phyloP scores from a whole-genome alignment of 23 tunicate genomes.

The Styela clava region DNA sequence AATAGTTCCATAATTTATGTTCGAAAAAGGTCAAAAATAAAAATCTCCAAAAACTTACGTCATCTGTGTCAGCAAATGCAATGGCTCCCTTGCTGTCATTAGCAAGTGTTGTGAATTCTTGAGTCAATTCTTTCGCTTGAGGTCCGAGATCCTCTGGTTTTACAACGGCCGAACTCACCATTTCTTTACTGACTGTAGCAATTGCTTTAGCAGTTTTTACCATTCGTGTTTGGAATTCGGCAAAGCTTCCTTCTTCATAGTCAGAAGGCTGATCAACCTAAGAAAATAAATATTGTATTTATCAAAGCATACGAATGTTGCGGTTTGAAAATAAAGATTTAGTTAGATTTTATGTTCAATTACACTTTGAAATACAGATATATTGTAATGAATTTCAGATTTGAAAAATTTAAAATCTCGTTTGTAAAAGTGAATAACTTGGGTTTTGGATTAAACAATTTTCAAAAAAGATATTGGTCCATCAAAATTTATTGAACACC shows the following conservation, averaged over 20 bases:
- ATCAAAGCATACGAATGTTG: too few species aligned
- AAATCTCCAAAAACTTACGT: conserved; percentile 33
- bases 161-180: conserved; percentile 74
- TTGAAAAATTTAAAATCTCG: too few species aligned
- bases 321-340: too few species aligned
- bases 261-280: conserved; percentile 19
- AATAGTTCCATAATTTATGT: too few species aligned
- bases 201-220: conserved; percentile 70
- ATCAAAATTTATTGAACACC: too few species aligned
- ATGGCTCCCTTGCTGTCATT: conserved; percentile 63
- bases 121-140: conserved; percentile 71
- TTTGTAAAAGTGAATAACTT: too few species aligned
- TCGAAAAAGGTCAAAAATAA: too few species aligned
- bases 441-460: too few species aligned
- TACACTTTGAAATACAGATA: too few species aligned
- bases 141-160: conserved; percentile 69
- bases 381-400: too few species aligned
- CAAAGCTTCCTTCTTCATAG: conserved; percentile 69
- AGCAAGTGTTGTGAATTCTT: conserved; percentile 61
- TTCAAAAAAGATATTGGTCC: too few species aligned
- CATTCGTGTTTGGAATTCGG: conserved; percentile 80
- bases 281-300: neutral
- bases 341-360: too few species aligned
- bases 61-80: conserved; percentile 80
- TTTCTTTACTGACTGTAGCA: conserved; percentile 74